A percentile compares a stretch with the other conserved stretches of the same genome.
phyloP scores from a whole-genome alignment of 2,888 invertebrate genomes.

The Ceraclea dissimilis region DNA sequence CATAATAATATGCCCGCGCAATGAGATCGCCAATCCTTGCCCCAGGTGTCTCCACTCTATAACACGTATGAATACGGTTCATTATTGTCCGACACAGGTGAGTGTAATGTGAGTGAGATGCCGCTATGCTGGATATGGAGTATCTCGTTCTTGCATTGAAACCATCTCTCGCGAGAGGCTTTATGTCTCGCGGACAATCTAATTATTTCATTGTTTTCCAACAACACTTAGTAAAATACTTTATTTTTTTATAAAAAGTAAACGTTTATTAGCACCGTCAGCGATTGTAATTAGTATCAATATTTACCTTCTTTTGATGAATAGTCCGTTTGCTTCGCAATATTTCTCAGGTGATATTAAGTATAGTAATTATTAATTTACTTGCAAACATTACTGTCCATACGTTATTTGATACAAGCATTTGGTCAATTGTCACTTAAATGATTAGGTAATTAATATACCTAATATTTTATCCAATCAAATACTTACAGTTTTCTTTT shows the following conservation, averaged over 20 bases:
- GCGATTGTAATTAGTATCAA: too few relatives aligned
- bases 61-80: slow-evolving; percentile 2
- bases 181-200: slow-evolving; percentile 7
- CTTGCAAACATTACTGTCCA: too few relatives aligned
- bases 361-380: too few relatives aligned
- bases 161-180: slow-evolving; percentile 12
- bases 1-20: slow-evolving; percentile 8
- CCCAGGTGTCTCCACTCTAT: not conserved
- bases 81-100: slow-evolving; percentile 10
- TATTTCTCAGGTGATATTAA: too few relatives aligned
- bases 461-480: too few relatives aligned
- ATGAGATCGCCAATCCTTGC: slow-evolving; percentile 9
- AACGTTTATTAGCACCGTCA: not conserved
- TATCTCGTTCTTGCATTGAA: slow-evolving; percentile 9
- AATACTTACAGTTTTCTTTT: too few relatives aligned
- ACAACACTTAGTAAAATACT: too few relatives aligned
- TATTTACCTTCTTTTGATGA: too few relatives aligned
- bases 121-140: slow-evolving; percentile 14
- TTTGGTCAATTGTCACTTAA: too few relatives aligned
- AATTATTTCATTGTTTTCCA: not conserved
- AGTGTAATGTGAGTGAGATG: slow-evolving; percentile 13
- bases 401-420: too few relatives aligned
- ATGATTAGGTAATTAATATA: too few relatives aligned
- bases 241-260: not conserved
- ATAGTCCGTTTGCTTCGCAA: too few relatives aligned